Percentiles rank a stretch among this genome's conserved stretches.
phyloP scores from a whole-genome alignment of 2,888 invertebrate species.

The Hydrotaea diabolus region DNA sequence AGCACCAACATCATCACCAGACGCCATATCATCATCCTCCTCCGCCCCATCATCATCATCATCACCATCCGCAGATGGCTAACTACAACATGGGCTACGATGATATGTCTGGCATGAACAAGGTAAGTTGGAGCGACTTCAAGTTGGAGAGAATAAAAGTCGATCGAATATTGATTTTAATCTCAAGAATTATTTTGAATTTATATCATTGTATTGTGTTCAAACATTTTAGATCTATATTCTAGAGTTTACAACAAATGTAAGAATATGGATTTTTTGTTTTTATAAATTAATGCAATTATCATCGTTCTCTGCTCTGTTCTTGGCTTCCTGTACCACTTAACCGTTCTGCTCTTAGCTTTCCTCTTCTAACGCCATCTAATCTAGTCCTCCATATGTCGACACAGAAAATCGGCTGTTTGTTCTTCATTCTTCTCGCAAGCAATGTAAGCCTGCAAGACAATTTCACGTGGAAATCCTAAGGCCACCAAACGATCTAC shows the following conservation, averaged over 20 bases:
- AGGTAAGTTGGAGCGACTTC: conserved; percentile 47
- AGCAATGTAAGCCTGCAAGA: conserved; percentile 73
- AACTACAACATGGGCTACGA: conserved; percentile 57
- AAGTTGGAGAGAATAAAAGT: background rate
- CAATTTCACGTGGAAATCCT: conserved; percentile 73
- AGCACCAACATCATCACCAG: conserved; percentile 10
- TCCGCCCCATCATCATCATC: conserved; percentile 34
- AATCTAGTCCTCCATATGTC: conserved; percentile 71
- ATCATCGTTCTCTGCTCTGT: conserved; percentile 22
- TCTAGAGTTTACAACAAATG: conserved; percentile 59
- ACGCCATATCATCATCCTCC: conserved; percentile 38
- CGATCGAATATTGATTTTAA: conserved; percentile 20
- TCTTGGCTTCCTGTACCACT: background rate
- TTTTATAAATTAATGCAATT: conserved; percentile 56
- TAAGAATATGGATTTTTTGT: conserved; percentile 54
- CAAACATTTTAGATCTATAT: conserved; percentile 37
- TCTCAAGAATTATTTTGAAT: conserved; percentile 58
- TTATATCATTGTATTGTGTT: conserved; percentile 55
- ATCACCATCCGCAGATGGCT: conserved; percentile 17
- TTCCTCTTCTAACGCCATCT: background rate
- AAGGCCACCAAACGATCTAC: conserved; percentile 73
- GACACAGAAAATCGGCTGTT: conserved; percentile 74
- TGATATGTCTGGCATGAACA: conserved; percentile 61
- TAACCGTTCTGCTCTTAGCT: background rate
- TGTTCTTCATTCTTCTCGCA: conserved; percentile 76